Base-by-base conservation (phyloP, 2,113 vertebrate species). In the Tylochromis polylepis region DNA sequence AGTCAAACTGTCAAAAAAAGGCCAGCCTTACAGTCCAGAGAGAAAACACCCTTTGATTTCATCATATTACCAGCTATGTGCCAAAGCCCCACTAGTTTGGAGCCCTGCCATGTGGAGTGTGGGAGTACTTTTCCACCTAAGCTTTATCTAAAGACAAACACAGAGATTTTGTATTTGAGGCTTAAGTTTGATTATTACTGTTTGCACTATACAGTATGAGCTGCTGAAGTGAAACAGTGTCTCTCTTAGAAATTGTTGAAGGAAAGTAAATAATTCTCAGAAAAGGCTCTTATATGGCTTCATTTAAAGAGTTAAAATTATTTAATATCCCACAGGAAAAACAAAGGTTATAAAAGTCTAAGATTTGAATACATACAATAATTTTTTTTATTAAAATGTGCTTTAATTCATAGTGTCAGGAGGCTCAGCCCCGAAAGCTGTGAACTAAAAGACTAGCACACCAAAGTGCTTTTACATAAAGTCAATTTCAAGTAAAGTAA, bases 61-160 rank as follows among this genome's bases (percentile, higher is more conserved):
- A 93, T 93, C 81, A 87, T 84, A 87, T 91, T 85, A 89, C 36
- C 60, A 87, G 87, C 59, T 93, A 78, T n/a, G 85, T 91, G 93
- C 91, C 91, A 93, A 90, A 91, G 79, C 59, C 49, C 79, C 87
- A 82, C 79, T 77, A 82, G 75, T 57, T 59, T 94, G 93, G 89
- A 91, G 34, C 12, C 4, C 83, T 18, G 90, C 91, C 92, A 93
- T 88, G 53, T 55, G 53, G 60, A 82, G 79, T 88, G 91, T 88
- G 84, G 80, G 62, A 85, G 85, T 82, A 8, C 82, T 86, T 53
- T 59, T 87, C 46, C 24, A 78, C 87, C 80, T 65, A 36, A 88
- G 85, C 27, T 83, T 83, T 57, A 62, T 84, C 36, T 62, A 43
- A 88, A 85, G 27, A 90, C 49, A 85, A 65, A 41, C n/a, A n/a